A percentile compares a stretch with the other conserved stretches of the same genome.
phyloP scores from a whole-genome alignment of 2,797 vertebrate genomes.

The Sciurus carolinensis region DNA sequence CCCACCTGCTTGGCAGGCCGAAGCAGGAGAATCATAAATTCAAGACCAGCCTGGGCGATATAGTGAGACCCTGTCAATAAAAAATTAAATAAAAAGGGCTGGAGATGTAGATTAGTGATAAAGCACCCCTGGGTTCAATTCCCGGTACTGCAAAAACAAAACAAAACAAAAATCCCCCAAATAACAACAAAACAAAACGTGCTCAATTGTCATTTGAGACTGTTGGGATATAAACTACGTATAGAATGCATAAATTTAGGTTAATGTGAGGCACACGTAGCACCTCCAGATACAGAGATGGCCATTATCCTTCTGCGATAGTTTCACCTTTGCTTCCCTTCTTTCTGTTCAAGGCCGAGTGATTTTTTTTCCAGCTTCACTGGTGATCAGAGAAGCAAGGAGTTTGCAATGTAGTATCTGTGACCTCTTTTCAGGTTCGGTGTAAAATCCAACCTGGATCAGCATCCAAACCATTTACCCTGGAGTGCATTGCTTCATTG shows the following conservation, averaged over 20 bases:
- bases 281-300: neutral
- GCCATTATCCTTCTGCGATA: neutral
- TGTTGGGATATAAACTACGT: neutral
- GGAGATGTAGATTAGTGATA: neutral
- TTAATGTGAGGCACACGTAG: neutral
- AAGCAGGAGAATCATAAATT: neutral
- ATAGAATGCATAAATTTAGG: neutral
- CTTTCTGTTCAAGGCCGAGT: slow-evolving; percentile 9
- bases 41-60: neutral
- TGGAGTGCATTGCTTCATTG: neutral
- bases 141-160: neutral
- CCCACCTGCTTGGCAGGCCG: neutral
- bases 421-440: neutral
- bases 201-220: neutral
- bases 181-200: too few relatives aligned
- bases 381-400: slow-evolving; percentile 60
- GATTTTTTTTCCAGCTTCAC: neutral
- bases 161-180: neutral
- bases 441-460: neutral
- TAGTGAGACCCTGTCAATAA: neutral
- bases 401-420: neutral
- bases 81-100: neutral
- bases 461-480: neutral
- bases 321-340: slow-evolving; percentile 19
- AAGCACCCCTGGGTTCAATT: neutral